These are phyloP conservation scores for Gymnodraco acuticeps DNA, from an alignment of 2,797 vertebrate genomes.

Conservation along the genomic window DNA sequence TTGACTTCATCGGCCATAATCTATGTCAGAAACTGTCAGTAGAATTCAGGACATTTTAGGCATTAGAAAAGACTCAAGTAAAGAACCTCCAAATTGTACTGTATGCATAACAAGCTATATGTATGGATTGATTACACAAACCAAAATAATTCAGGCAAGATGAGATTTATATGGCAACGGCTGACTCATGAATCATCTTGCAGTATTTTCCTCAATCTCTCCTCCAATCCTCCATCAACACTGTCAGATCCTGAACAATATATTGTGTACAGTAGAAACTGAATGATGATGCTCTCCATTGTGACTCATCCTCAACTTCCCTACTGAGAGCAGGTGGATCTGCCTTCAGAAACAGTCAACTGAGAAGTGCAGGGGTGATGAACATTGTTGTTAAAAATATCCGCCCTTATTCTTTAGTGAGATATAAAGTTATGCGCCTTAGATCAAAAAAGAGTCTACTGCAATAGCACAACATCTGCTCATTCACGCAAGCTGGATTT, in stretches of 20 bases:
- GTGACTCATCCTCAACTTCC: constrained; percentile 24
- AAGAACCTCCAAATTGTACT: no score
- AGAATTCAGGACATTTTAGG: not conserved
- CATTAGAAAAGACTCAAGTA: no score
- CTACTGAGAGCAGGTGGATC: constrained; percentile 18
- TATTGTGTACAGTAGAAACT: not conserved
- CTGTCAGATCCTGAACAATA: constrained; percentile 1
- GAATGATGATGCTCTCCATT: not conserved
- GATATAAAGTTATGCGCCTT: constrained; percentile 16
- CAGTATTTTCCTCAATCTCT: constrained; percentile 13
- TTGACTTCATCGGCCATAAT: not conserved
- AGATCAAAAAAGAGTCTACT: not conserved
- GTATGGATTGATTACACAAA: not conserved
- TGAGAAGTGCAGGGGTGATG: not conserved
- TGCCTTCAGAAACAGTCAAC: not conserved
- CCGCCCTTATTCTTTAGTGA: constrained; percentile 17
- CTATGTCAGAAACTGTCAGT: not conserved
- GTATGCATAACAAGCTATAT: not conserved
- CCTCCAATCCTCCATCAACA: not conserved
- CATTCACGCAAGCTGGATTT: not conserved
- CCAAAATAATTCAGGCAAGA: not conserved
- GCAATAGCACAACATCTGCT: constrained; percentile 10
- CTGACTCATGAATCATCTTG: constrained; percentile 3
- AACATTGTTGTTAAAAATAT: constrained; percentile 18
- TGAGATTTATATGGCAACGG: constrained; percentile 34